Percentiles rank a stretch among this genome's conserved stretches.
phyloP scores from a whole-genome alignment of 2,797 vertebrate species.

The Dendrocincla fuliginosa region DNA sequence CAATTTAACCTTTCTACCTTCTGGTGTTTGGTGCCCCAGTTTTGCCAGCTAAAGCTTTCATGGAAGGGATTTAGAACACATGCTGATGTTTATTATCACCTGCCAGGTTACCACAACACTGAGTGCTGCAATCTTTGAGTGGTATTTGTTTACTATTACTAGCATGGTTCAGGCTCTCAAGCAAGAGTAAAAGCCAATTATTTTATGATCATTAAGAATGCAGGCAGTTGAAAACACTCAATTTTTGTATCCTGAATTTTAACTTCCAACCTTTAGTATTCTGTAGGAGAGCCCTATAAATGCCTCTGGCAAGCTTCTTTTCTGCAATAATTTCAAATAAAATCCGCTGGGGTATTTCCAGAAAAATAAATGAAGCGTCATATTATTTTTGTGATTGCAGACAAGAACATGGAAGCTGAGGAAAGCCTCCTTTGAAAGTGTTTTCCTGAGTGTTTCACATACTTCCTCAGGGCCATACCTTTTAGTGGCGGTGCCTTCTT shows the following conservation, averaged over 20 bases:
- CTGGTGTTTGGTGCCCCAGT: background rate
- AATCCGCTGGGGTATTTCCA: background rate
- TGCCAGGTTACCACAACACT: background rate
- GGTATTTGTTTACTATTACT: background rate
- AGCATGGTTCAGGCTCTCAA: background rate
- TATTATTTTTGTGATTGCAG: background rate
- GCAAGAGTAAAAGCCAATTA: background rate
- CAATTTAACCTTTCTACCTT: background rate
- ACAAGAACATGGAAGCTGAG: background rate
- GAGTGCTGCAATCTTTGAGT: background rate
- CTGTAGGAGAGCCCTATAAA: background rate
- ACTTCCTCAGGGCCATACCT: slow-evolving; percentile 18
- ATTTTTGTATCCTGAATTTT: background rate
- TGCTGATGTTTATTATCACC: background rate
- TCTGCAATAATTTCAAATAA: background rate
- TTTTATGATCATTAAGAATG: background rate
- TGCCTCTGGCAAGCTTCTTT: background rate
- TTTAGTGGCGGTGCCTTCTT: background rate
- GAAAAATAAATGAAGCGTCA: background rate
- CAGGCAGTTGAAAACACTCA: background rate
- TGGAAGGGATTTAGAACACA: background rate
- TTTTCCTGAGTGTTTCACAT: background rate
- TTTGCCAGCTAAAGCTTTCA: background rate
- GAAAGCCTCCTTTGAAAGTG: background rate
- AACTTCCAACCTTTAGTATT: background rate